phyloP scores from a whole-genome alignment of 2,113 vertebrate genomes.

The Pomatorhinus ruficollis region DNA sequence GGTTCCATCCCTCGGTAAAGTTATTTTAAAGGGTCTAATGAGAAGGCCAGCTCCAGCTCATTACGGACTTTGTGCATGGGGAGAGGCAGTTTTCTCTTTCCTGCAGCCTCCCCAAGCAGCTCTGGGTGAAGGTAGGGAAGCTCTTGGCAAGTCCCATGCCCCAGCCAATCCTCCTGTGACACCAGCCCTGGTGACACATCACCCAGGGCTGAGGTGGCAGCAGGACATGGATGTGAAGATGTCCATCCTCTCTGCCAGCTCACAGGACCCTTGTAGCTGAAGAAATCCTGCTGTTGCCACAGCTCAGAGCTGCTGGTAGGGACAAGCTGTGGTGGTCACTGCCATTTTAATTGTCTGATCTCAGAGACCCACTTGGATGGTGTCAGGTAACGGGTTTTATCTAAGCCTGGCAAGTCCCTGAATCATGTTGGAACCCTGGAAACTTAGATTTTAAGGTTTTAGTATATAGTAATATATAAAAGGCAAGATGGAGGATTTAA shows the following conservation, averaged over 20 bases:
- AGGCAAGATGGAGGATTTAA: no score
- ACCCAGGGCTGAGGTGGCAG: background rate
- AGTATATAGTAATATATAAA: no score
- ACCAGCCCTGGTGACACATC: no score
- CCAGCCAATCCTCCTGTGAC: background rate
- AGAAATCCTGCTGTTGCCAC: background rate
- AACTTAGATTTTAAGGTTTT: no score
- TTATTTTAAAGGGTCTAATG: background rate
- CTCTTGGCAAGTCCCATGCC: fast-evolving
- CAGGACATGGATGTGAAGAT: background rate
- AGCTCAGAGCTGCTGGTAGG: background rate
- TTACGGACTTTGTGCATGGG: fast-evolving
- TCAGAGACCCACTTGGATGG: background rate
- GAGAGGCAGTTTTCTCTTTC: background rate
- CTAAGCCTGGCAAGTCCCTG: background rate
- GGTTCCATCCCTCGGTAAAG: background rate
- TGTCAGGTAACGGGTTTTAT: background rate
- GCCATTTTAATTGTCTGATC: background rate
- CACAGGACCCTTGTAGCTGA: no score
- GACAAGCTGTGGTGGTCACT: no score
- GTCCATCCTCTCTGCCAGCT: background rate
- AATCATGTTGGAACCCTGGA: background rate
- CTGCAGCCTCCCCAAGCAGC: background rate
- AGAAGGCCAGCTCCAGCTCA: background rate
- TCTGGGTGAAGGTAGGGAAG: background rate